phyloP scores from a whole-genome alignment of 2,797 vertebrate genomes.

The Bovichtus diacanthus region DNA sequence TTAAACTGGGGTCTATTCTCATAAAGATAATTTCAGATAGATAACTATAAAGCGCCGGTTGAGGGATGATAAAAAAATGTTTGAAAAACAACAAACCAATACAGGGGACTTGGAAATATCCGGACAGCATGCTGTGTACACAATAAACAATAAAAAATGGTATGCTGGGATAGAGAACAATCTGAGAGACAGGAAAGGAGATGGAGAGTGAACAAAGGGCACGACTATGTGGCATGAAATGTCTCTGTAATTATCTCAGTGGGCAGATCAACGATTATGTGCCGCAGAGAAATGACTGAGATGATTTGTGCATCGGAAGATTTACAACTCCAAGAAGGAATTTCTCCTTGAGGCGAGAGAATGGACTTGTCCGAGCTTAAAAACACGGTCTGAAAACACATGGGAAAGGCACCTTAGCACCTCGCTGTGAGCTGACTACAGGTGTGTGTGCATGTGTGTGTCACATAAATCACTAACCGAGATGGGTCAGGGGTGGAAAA shows the following conservation, averaged over 20 bases:
- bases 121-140: background rate
- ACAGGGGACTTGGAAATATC: conserved; percentile 36
- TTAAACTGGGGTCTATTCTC: background rate
- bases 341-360: conserved; percentile 77
- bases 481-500: background rate
- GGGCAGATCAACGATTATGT: conserved; percentile 38
- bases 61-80: conserved; percentile 11
- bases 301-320: conserved; percentile 42
- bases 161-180: conserved; percentile 36
- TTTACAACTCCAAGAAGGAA: conserved; percentile 71
- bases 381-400: conserved; percentile 59
- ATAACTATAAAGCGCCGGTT: conserved; percentile 1
- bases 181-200: conserved; percentile 29
- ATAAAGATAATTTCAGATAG: background rate
- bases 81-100: background rate
- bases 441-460: conserved; percentile 22
- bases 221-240: conserved; percentile 53
- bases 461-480: conserved; percentile 66
- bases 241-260: conserved; percentile 57
- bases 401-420: conserved; percentile 65
- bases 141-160: conserved; percentile 34
- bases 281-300: conserved; percentile 12
- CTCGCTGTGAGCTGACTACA: conserved; percentile 61
- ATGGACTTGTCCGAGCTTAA: conserved; percentile 56
- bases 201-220: conserved; percentile 60